Evolutionary conservation across 2,113 vertebrate genomes (phyloP), one percentile per base, ranked within the genome.

Genomic region (Amia ocellicauda): DNA sequence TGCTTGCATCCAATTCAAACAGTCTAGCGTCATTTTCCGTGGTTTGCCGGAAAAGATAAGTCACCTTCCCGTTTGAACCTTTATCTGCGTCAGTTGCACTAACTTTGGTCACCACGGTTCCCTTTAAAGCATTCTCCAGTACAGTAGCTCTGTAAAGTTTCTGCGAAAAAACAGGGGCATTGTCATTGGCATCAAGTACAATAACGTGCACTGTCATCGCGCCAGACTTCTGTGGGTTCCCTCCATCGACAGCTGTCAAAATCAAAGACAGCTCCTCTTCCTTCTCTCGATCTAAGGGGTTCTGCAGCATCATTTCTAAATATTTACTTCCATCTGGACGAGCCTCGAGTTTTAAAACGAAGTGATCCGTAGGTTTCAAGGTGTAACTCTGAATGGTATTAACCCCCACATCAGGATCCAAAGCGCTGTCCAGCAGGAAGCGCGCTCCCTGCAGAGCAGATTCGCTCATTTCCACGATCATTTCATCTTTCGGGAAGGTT

Each of bases 51-150:
- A n/a, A n/a, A n/a, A n/a, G 0, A n/a, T n/a, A n/a, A 50, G n/a
- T n/a, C n/a, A n/a, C n/a, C n/a, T n/a, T n/a, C n/a, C n/a, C n/a
- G n/a, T n/a, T 17, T 7, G 79, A 83, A 52, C 90, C 90, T 79
- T 91, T 89, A 63, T 92, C 90, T 1, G 87, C 89, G 75, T 92
- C 90, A 16, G 82, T 91, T 76, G 90, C 90, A 31, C 62, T 74
- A 7, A 87, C 60, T 1, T 28, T 64, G 40, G 85, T 47, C 10
- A 87, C 61, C 0, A 17, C 54, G 3, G 68, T 78, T 5, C 31
- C 31, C 10, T 36, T 10, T 36, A 10, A 10, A 1, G 31, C 7
- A 16, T 16, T 47, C 16, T 47, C 17, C 16, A 47, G 3, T n/a
- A n/a, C n/a, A 16, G 7, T 47, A 16, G 13, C 43, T 19, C 20